phyloP scores from a whole-genome alignment of 2,888 invertebrate genomes.

The Temnothorax ravouxi region DNA sequence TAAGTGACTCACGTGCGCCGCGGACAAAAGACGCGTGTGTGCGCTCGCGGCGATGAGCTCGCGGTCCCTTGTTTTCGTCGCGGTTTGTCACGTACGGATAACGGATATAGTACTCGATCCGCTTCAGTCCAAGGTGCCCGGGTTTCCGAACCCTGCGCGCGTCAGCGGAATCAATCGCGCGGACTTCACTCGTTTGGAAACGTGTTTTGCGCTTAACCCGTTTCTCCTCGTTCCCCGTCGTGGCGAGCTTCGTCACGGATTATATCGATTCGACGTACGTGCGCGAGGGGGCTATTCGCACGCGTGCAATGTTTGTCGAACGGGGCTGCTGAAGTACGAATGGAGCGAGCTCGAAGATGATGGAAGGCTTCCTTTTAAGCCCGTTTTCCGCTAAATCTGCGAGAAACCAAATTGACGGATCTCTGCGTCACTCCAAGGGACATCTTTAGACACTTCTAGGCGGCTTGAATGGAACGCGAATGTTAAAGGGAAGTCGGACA shows the following conservation, averaged over 20 bases:
- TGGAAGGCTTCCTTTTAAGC: not conserved
- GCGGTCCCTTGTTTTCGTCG: not conserved
- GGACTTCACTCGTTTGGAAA: not conserved
- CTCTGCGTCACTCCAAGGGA: no score
- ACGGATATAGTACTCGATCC: not conserved
- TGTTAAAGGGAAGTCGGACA: not conserved
- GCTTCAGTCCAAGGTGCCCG: slow-evolving; percentile 3
- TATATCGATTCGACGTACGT: slow-evolving; percentile 8
- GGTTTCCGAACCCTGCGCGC: not conserved
- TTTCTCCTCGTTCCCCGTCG: not conserved
- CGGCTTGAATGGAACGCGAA: not conserved
- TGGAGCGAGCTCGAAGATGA: not conserved
- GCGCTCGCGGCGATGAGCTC: not conserved
- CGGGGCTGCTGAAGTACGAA: not conserved
- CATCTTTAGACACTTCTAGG: no score
- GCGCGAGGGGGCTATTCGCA: not conserved
- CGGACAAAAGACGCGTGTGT: slow-evolving; percentile 22
- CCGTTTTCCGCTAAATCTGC: not conserved
- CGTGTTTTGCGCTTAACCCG: not conserved
- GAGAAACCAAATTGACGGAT: not conserved
- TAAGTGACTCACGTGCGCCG: slow-evolving; percentile 36
- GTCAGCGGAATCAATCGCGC: slow-evolving; percentile 4
- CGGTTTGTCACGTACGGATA: slow-evolving; percentile 24
- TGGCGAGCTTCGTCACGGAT: not conserved
- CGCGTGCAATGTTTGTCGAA: not conserved